phyloP scores from a whole-genome alignment of 2,113 vertebrate genomes.

The Rhodinocichla rosea region DNA sequence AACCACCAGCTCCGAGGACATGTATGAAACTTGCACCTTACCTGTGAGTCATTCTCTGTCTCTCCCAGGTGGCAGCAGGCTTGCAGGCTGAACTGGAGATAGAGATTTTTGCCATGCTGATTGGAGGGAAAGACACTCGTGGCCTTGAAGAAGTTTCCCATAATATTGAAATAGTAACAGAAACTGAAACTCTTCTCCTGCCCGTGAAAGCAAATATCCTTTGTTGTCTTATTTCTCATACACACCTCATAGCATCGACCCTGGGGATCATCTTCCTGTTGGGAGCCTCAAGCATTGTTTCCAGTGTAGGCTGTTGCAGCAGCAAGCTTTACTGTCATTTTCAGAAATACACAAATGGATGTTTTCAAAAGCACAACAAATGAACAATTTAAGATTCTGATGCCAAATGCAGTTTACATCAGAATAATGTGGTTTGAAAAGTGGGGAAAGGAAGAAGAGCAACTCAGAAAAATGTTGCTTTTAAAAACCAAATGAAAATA shows the following conservation, averaged over 20 bases:
- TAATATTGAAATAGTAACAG: slow-evolving; percentile 81
- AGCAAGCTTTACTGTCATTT: not conserved
- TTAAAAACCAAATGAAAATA: not conserved
- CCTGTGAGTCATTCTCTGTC: not conserved
- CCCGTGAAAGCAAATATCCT: slow-evolving; percentile 93
- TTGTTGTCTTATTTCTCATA: not conserved
- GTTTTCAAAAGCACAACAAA: not conserved
- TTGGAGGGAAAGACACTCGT: slow-evolving; percentile 35
- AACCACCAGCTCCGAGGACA: not conserved
- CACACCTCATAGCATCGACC: not conserved
- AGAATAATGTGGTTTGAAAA: not conserved
- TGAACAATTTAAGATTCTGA: not conserved
- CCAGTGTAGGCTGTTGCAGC: not conserved
- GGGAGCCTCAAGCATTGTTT: not conserved
- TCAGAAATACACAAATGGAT: not conserved
- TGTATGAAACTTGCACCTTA: not conserved
- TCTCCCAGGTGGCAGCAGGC: slow-evolving; percentile 84
- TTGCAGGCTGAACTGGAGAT: slow-evolving; percentile 80
- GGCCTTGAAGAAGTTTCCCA: slow-evolving; percentile 68
- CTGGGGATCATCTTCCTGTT: not conserved
- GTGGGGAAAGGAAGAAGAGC: not conserved
- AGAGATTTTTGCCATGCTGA: slow-evolving; percentile 78
- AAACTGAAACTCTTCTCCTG: slow-evolving; percentile 80
- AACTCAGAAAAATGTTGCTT: not conserved
- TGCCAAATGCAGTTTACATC: not conserved